Evolutionary conservation across 2,113 vertebrate species (phyloP).

Genomic region (Marcusenius ussheri): DNA sequence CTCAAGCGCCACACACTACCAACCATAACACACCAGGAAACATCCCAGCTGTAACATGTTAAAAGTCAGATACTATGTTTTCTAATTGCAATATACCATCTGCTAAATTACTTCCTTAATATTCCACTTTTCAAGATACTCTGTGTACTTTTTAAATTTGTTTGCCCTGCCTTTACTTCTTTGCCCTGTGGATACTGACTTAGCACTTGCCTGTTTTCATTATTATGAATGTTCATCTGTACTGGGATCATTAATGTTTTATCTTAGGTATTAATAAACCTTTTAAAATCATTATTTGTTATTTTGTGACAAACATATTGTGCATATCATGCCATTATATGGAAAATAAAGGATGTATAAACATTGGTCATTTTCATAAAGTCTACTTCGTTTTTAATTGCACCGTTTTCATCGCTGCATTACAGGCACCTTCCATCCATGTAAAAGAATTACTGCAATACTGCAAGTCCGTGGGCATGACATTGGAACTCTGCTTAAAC

Average conservation of each 20-base stretch:
- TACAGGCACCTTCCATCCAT: neutral
- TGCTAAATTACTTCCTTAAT: neutral
- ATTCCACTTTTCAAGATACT: neutral
- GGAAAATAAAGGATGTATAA: neutral
- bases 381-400: neutral
- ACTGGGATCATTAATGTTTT: neutral
- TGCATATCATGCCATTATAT: neutral
- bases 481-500: neutral
- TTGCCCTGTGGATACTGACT: neutral
- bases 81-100: neutral
- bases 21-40: neutral
- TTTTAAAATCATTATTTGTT: neutral
- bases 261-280: neutral
- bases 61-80: neutral
- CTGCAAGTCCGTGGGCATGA: neutral
- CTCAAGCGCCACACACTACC: neutral
- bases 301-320: neutral
- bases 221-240: neutral
- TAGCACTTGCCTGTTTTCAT: neutral
- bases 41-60: neutral
- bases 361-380: neutral
- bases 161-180: neutral
- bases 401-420: neutral
- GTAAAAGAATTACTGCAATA: neutral
- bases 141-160: neutral